Evolutionary conservation across 1,140 invertebrate species (phyloP), one percentile per base, ranked within the genome.

Genomic region (Lordiphosa mommai): DNA sequence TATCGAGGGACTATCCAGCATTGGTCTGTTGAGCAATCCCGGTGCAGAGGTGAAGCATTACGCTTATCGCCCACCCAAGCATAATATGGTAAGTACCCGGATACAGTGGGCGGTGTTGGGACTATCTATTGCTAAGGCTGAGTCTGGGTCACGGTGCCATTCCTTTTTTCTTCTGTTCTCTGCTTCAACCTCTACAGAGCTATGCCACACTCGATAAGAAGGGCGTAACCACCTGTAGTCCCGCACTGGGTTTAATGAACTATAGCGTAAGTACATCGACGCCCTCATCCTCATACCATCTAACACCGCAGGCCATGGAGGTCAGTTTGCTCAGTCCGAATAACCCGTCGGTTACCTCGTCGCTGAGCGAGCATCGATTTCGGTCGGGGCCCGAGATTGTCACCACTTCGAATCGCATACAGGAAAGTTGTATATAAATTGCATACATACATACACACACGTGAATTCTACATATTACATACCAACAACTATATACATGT

Each of bases 371-470:
- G 63, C 92, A 92, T 72, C 90, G 92, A 48, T 90, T 92, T 66
- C 91, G 92, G 60, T 94, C 94, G 34, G 94, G 92, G 58, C 94
- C 94, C 33, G 94, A 95, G 89, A 93, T 95, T 46, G 94, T 95
- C 57, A 95, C 94, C 64, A 94, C 94, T 40, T 94, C 94, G 37
- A 94, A 95, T 90, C 92, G 94, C 71, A 94, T 95, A 89, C 94
- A 95, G 89, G 94, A 95, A 91, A 95, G 94, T 91, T 95, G 94
- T 93, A 95, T 95, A 93, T 95, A 94, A 93, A 77, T 38, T 38
- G 48, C 53, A 63, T 44, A 51, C 17, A 43, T 33, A 30, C 44
- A 48, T 43, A 61, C 32, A 60, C 16, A 29, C 8, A 40, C 23
- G 51, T 48, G 30, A 40, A 41, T 1, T 23, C 23, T 49, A 36